These are phyloP conservation scores for Megalops cyprinoides DNA, from an alignment of 2,797 vertebrate species.

Conservation along the genomic window DNA sequence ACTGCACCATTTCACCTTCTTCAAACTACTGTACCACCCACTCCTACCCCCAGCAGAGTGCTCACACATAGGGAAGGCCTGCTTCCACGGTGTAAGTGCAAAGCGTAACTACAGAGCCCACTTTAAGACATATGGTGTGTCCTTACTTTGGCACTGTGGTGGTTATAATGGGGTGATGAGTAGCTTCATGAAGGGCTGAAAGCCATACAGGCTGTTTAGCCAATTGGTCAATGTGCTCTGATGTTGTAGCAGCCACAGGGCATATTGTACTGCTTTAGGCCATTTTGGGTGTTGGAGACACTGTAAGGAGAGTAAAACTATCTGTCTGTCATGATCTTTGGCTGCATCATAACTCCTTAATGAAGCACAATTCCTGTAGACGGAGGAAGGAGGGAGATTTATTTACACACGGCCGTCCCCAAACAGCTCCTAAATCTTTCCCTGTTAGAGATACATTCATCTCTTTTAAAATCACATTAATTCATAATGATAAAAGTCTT, in stretches of 20 bases:
- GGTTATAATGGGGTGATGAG: neutral
- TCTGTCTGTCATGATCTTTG: neutral
- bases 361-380: too few species aligned
- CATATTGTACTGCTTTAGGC: neutral
- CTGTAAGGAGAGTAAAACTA: neutral
- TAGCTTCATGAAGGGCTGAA: neutral
- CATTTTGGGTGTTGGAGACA: neutral
- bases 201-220: neutral
- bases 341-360: neutral
- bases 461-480: slow-evolving; percentile 66
- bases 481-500: slow-evolving; percentile 73
- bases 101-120: too few species aligned
- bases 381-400: neutral
- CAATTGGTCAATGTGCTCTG: neutral
- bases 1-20: too few species aligned
- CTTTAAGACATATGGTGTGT: neutral
- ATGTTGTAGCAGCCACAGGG: neutral
- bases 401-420: neutral
- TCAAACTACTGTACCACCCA: too few species aligned
- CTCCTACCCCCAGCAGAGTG: neutral
- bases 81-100: too few species aligned
- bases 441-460: slow-evolving; percentile 11
- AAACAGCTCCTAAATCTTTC: neutral
- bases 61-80: neutral
- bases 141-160: neutral